phyloP scores from a whole-genome alignment of 2,888 invertebrate genomes.

The Tigriopus californicus region DNA sequence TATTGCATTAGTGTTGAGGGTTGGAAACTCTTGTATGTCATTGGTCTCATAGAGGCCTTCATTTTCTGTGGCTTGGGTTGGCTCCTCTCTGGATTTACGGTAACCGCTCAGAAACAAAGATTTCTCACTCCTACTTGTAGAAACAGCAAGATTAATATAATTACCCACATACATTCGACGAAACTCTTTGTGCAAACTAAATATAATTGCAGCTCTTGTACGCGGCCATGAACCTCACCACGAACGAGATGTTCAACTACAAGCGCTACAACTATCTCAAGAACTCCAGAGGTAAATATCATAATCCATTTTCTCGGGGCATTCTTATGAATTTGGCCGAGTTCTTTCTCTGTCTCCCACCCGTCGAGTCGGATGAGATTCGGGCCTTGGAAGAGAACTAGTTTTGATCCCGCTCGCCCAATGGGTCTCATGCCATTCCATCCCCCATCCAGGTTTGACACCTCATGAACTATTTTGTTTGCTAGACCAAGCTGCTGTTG shows the following conservation, averaged over 20 bases:
- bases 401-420: no score
- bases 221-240: slow-evolving; percentile 79
- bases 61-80: slow-evolving; percentile 68
- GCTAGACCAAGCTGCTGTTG: no score
- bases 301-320: slow-evolving; percentile 79
- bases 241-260: slow-evolving; percentile 86
- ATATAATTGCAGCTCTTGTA: slow-evolving; percentile 54
- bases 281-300: slow-evolving; percentile 68
- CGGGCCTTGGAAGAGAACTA: background rate
- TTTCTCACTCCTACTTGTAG: background rate
- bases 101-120: slow-evolving; percentile 33
- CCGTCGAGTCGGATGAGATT: slow-evolving; percentile 12
- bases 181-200: no score
- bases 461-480: no score
- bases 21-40: slow-evolving; percentile 60
- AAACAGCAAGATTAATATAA: background rate
- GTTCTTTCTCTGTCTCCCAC: slow-evolving; percentile 51
- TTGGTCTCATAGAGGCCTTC: slow-evolving; percentile 60
- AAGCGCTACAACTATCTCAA: slow-evolving; percentile 73
- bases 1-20: slow-evolving; percentile 68
- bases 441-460: no score
- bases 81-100: slow-evolving; percentile 71
- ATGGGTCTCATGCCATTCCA: no score
- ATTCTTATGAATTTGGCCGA: slow-evolving; percentile 67
- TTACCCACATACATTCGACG: no score